Percentiles rank a stretch among this genome's conserved stretches.
phyloP scores from a whole-genome alignment of 2,797 vertebrate species.

The Halcyon smyrnensis region DNA sequence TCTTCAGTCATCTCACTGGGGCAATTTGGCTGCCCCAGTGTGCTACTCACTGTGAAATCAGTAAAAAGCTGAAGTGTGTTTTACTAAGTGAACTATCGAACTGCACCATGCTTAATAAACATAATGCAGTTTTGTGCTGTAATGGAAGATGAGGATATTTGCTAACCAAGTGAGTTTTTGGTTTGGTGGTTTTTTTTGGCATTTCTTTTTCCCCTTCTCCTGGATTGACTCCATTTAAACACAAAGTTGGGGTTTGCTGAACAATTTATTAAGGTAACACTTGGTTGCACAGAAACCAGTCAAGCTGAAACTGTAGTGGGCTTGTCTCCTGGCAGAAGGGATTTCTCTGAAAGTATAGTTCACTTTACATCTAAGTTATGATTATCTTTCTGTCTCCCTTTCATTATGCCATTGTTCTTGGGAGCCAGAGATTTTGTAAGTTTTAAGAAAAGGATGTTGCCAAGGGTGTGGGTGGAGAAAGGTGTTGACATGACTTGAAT shows the following conservation, averaged over 20 bases:
- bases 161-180: not conserved
- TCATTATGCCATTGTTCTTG: slow-evolving; percentile 68
- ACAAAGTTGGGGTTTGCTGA: not conserved
- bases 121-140: not conserved
- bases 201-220: not conserved
- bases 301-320: slow-evolving; percentile 71
- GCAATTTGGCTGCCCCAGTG: not conserved
- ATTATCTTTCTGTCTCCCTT: slow-evolving; percentile 69
- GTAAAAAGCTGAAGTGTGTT: not conserved
- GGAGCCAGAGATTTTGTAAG: slow-evolving; percentile 48
- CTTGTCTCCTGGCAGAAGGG: slow-evolving; percentile 57
- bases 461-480: slow-evolving; percentile 62
- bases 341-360: slow-evolving; percentile 47
- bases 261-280: slow-evolving; percentile 8
- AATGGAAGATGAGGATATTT: not conserved
- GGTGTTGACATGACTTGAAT: slow-evolving; percentile 69
- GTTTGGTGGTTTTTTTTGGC: not conserved
- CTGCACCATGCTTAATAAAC: not conserved
- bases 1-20: not conserved
- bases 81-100: not conserved
- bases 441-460: slow-evolving; percentile 57
- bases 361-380: slow-evolving; percentile 50
- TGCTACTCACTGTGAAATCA: not conserved
- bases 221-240: not conserved
- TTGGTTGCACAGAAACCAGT: slow-evolving; percentile 34